phyloP scores from a whole-genome alignment of 2,113 vertebrate species.

The Scatophagus argus region DNA sequence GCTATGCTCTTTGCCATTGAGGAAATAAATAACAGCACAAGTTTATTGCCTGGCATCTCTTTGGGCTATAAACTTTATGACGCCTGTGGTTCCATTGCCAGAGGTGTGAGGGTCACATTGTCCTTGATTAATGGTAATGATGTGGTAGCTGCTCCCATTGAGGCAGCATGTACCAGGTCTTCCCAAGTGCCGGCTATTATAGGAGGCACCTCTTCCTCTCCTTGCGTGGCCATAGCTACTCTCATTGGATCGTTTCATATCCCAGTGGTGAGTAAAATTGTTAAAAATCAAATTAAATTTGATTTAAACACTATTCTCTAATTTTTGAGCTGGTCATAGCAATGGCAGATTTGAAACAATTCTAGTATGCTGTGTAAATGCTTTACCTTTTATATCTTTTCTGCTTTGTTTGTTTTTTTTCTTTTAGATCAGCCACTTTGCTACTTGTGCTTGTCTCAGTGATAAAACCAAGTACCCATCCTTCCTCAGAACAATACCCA shows the following conservation, averaged over 20 bases:
- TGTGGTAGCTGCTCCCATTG: neutral
- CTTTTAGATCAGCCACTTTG: no score
- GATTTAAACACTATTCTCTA: no score
- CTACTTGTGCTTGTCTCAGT: no score
- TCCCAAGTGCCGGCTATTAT: conserved; percentile 76
- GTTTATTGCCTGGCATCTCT: conserved; percentile 75
- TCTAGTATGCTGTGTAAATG: no score
- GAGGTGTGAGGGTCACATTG: conserved; percentile 70
- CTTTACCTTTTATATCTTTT: no score
- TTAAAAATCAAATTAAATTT: neutral
- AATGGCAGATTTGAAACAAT: no score
- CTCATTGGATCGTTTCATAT: conserved; percentile 77
- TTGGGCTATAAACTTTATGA: conserved; percentile 83
- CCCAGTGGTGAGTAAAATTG: conserved; percentile 71
- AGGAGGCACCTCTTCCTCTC: conserved; percentile 78
- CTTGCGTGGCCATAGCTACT: conserved; percentile 75
- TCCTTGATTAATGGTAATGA: conserved; percentile 72
- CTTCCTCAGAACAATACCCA: no score
- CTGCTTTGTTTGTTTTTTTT: neutral
- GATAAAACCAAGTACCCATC: no score
- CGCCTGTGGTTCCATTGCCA: conserved; percentile 72
- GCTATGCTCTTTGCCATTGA: conserved; percentile 82
- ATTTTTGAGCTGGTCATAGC: no score
- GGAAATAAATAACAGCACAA: conserved; percentile 81
- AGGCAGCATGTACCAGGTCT: conserved; percentile 55